phyloP scores from a whole-genome alignment of 2,888 invertebrate species.

The Prenolepis imparis region DNA sequence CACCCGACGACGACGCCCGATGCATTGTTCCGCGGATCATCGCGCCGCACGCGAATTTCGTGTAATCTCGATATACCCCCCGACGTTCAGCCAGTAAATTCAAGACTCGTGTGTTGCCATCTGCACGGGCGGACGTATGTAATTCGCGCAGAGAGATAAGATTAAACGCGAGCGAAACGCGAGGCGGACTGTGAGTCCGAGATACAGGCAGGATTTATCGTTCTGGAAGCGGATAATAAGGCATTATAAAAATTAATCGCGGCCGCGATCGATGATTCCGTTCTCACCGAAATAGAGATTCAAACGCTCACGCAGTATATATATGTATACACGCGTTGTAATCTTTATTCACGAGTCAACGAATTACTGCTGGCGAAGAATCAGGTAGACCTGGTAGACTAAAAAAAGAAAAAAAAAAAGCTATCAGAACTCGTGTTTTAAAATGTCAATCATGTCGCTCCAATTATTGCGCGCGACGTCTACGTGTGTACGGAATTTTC shows the following conservation, averaged over 20 bases:
- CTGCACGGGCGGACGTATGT: conserved; percentile 52
- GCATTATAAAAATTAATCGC: conserved; percentile 40
- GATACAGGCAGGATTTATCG: conserved; percentile 39
- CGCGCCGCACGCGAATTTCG: conserved; percentile 48
- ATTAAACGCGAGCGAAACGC: conserved; percentile 58
- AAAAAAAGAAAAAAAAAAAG: neutral
- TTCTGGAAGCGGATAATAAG: conserved; percentile 38
- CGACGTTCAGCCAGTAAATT: conserved; percentile 64
- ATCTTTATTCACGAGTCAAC: conserved; percentile 15
- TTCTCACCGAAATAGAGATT: neutral
- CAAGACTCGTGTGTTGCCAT: conserved; percentile 59
- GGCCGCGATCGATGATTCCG: neutral
- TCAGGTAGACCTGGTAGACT: too few relatives aligned
- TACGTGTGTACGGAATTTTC: conserved; percentile 2
- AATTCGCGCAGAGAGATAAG: conserved; percentile 71
- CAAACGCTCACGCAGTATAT: neutral
- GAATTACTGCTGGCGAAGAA: neutral
- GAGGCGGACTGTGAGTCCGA: neutral
- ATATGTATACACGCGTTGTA: neutral
- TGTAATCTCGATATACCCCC: conserved; percentile 36
- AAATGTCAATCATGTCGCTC: neutral
- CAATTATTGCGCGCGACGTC: neutral
- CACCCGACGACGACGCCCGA: neutral
- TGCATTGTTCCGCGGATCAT: conserved; percentile 46
- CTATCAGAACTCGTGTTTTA: neutral